phyloP scores from a whole-genome alignment of 2,888 invertebrate species.

The Caenorhabditis sp. region DNA sequence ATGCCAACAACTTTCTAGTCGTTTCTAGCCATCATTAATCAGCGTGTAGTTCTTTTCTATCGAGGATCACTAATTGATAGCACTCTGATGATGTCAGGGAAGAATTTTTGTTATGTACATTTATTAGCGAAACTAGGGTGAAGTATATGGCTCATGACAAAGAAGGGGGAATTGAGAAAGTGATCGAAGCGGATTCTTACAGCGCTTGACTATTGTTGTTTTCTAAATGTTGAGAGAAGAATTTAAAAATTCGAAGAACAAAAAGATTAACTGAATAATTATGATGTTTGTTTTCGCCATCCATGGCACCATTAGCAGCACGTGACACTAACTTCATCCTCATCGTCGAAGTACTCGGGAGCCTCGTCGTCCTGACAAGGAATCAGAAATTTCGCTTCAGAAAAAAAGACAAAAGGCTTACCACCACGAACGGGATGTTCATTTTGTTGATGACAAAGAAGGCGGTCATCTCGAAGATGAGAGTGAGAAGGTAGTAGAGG shows the following conservation, averaged over 20 bases:
- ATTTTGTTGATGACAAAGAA: conserved; percentile 59
- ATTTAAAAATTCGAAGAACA: background rate
- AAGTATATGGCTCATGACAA: background rate
- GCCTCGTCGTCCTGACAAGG: conserved; percentile 33
- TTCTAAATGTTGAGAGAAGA: background rate
- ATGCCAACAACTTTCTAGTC: background rate
- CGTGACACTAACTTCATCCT: conserved; percentile 42
- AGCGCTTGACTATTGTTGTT: background rate
- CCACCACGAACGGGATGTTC: conserved; percentile 47
- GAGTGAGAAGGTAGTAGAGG: conserved; percentile 38
- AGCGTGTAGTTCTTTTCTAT: background rate
- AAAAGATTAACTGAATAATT: background rate
- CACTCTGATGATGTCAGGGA: background rate
- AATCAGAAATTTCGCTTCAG: background rate
- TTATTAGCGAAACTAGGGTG: background rate
- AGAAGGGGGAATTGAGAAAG: background rate
- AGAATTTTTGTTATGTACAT: background rate
- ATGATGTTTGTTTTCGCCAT: background rate
- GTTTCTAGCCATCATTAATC: background rate
- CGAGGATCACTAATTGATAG: background rate
- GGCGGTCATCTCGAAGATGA: conserved; percentile 49
- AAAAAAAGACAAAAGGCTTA: background rate
- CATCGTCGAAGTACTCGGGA: conserved; percentile 3
- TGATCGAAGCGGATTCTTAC: background rate
- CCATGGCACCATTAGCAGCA: conserved; percentile 15